Percentiles rank a stretch among this genome's conserved stretches.
Conservation (phyloP, 2,113 vertebrate genomes). For the Thinocorus orbignyianus region DNA sequence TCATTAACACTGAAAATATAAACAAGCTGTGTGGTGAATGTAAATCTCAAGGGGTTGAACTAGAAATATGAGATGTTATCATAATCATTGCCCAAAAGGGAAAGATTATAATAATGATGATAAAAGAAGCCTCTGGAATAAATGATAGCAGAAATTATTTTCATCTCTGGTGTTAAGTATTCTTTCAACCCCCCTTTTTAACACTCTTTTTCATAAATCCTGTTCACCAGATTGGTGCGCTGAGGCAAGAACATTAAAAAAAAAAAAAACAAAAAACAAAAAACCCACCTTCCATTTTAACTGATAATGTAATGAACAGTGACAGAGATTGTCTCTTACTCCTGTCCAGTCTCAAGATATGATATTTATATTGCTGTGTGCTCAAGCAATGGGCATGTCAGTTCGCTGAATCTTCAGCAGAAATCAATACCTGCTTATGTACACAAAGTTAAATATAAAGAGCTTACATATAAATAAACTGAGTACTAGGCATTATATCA, state of each 20-base stretch:
- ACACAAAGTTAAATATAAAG: background rate
- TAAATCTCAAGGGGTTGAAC: background rate
- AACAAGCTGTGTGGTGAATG: background rate
- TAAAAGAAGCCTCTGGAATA: background rate
- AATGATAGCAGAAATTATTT: background rate
- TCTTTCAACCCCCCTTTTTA: background rate
- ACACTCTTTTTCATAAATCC: background rate
- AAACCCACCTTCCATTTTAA: background rate
- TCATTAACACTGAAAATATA: background rate
- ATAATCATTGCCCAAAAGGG: background rate
- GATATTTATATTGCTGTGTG: background rate
- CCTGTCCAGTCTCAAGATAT: background rate
- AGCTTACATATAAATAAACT: background rate
- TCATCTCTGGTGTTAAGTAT: background rate
- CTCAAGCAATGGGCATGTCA: background rate
- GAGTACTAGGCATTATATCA: background rate
- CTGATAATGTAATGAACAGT: background rate
- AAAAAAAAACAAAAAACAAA: background rate
- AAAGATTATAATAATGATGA: background rate
- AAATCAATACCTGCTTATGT: constrained; percentile 13
- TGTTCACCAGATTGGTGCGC: background rate
- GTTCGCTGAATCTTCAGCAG: background rate
- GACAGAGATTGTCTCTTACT: background rate
- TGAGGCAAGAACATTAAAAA: background rate
- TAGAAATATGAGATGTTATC: background rate